These are phyloP conservation scores for Xylocampa areola DNA, from an alignment of 2,888 invertebrate species.

Conservation along the genomic window DNA sequence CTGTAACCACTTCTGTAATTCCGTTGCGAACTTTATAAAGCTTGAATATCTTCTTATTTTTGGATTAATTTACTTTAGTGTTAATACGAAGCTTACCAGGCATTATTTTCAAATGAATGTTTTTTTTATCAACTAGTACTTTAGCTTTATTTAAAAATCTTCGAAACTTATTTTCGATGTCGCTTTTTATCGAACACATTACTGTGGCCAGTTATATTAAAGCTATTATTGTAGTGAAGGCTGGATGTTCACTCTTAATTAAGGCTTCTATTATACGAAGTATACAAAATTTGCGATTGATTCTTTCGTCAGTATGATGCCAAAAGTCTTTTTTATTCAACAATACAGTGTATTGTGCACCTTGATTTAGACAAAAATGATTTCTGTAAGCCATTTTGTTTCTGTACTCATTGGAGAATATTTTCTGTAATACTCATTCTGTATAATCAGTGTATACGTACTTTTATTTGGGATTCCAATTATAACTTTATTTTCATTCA, in stretches of 20 bases:
- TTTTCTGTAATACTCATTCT: constrained; percentile 75
- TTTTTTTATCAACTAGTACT: constrained; percentile 61
- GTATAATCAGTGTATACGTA: constrained; percentile 62
- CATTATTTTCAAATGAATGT: constrained; percentile 69
- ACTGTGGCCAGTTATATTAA: constrained; percentile 88
- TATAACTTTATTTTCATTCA: constrained; percentile 43
- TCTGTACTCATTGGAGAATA: constrained; percentile 44
- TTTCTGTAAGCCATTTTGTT: constrained; percentile 48
- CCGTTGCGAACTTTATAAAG: constrained; percentile 73
- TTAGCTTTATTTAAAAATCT: constrained; percentile 68
- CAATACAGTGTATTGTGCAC: constrained; percentile 41
- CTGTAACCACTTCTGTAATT: constrained; percentile 77
- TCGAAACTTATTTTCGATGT: constrained; percentile 75
- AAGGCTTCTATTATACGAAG: constrained; percentile 66
- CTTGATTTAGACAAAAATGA: constrained; percentile 46
- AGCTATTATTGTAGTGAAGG: constrained; percentile 81
- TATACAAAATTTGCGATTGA: constrained; percentile 55
- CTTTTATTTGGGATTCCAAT: constrained; percentile 52
- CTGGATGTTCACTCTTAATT: constrained; percentile 75
- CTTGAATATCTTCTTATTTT: constrained; percentile 81
- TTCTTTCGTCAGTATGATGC: constrained; percentile 53
- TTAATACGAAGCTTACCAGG: constrained; percentile 75
- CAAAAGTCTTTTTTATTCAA: constrained; percentile 51
- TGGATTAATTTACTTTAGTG: constrained; percentile 81
- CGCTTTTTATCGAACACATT: constrained; percentile 76